Percentiles rank a stretch among this genome's conserved stretches.
These are phyloP conservation scores for Pitta sordida DNA, from an alignment of 2,113 vertebrate species.

Conservation along the genomic window DNA sequence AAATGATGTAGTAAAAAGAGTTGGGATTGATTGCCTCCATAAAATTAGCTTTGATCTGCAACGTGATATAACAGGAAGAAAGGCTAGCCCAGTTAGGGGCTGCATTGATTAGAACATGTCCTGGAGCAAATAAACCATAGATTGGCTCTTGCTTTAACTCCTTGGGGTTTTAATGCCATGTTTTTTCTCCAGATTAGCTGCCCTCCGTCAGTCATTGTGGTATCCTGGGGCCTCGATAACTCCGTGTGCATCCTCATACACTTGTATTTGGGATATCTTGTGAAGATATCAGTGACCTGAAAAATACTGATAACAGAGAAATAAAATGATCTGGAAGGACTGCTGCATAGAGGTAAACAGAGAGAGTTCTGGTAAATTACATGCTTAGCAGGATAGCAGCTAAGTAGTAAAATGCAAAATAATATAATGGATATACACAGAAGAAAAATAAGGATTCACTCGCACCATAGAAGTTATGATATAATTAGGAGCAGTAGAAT, in stretches of 20 bases:
- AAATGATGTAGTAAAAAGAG: background rate
- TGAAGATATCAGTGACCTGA: background rate
- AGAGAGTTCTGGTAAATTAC: background rate
- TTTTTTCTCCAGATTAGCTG: background rate
- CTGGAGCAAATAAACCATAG: background rate
- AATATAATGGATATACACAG: background rate
- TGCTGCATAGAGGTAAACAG: background rate
- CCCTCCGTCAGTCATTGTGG: background rate
- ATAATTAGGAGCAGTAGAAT: conserved; percentile 25
- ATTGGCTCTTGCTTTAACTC: background rate
- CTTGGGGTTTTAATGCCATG: background rate
- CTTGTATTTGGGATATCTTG: background rate
- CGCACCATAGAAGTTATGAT: background rate
- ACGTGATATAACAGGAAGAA: background rate
- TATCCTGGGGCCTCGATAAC: background rate
- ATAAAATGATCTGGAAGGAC: background rate
- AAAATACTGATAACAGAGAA: background rate
- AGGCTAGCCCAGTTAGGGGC: background rate
- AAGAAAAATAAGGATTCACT: background rate
- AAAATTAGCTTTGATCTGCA: conserved; percentile 19
- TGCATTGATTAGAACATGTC: background rate
- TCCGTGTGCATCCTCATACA: background rate
- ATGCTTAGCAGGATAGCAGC: background rate
- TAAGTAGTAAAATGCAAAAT: background rate
- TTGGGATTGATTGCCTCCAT: background rate